A percentile compares a stretch with the other conserved stretches of the same genome.
phyloP scores from a whole-genome alignment of 2,113 vertebrate species.

The Agelaius phoeniceus region DNA sequence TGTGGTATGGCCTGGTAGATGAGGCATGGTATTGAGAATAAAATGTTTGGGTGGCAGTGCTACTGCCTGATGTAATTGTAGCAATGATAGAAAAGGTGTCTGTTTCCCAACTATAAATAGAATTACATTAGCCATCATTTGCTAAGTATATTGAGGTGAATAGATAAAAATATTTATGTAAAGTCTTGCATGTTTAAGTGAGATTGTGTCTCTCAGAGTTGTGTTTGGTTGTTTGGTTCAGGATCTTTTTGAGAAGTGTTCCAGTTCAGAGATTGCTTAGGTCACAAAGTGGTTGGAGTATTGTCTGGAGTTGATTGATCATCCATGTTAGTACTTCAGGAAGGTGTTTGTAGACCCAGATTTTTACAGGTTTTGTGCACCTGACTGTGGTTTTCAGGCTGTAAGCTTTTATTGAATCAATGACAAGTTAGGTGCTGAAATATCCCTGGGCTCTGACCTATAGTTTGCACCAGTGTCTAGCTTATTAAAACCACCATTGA shows the following conservation, averaged over 20 bases:
- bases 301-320: neutral
- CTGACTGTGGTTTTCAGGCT: neutral
- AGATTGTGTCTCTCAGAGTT: neutral
- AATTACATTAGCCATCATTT: neutral
- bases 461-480: neutral
- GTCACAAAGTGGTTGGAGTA: neutral
- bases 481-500: neutral
- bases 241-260: neutral
- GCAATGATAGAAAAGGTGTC: neutral
- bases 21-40: neutral
- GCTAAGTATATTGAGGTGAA: neutral
- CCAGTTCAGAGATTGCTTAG: neutral
- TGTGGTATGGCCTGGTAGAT: neutral
- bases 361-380: neutral
- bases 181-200: neutral
- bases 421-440: neutral
- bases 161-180: neutral
- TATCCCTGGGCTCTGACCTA: neutral
- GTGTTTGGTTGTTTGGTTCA: neutral
- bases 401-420: neutral
- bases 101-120: neutral
- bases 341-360: neutral
- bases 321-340: neutral
- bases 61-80: neutral
- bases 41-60: neutral